Percentiles rank a stretch among this genome's conserved stretches.
These are phyloP conservation scores for Poecilobothrus nobilitatus DNA, from an alignment of 2,888 invertebrate genomes.

Conservation along the genomic window DNA sequence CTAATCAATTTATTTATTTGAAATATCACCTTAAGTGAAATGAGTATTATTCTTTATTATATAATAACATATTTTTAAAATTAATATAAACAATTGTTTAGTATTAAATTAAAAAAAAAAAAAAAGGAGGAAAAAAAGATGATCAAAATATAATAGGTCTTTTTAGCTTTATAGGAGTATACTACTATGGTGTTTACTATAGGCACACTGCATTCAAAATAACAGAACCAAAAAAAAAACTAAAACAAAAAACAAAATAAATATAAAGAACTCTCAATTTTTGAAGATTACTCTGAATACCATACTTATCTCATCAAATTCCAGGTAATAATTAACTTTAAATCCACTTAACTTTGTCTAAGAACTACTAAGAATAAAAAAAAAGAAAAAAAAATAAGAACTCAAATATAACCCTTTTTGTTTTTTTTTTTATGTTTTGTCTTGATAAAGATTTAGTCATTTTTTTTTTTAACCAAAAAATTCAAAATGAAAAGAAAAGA, in stretches of 20 bases:
- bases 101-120: background rate
- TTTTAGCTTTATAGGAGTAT: background rate
- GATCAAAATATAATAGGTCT: no score
- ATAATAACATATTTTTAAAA: background rate
- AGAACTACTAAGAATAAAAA: background rate
- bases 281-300: background rate
- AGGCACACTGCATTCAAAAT: background rate
- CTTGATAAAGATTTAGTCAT: no score
- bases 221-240: background rate
- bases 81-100: background rate
- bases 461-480: no score
- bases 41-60: background rate
- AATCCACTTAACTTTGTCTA: constrained; percentile 4
- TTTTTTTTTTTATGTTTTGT: background rate
- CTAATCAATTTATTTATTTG: no score
- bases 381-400: background rate
- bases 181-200: background rate
- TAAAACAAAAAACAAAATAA: background rate
- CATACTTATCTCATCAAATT: constrained; percentile 4
- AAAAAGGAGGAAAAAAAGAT: no score
- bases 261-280: background rate
- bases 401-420: background rate
- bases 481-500: no score
- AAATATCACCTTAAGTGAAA: no score
- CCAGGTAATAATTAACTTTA: constrained; percentile 3